Evolutionary conservation across 1,140 invertebrate genomes (phyloP).

Genomic region (Triops cancriformis): DNA sequence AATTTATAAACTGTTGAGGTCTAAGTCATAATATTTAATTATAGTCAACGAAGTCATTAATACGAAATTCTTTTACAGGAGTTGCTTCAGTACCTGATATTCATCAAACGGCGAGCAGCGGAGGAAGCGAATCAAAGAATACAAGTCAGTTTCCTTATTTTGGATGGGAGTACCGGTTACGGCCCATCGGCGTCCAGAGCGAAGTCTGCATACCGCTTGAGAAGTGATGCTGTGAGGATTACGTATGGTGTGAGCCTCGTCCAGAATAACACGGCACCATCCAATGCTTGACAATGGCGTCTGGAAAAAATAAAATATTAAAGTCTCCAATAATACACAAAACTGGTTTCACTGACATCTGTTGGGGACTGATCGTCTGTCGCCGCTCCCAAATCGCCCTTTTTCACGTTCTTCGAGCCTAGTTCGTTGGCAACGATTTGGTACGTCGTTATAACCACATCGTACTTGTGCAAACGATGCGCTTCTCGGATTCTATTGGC

Average conservation of each 20-base stretch:
- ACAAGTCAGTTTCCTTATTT: slow-evolving; percentile 83
- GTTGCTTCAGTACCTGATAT: slow-evolving; percentile 43
- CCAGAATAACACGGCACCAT: slow-evolving; percentile 81
- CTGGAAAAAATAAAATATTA: not conserved
- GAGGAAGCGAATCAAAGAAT: slow-evolving; percentile 75
- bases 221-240: slow-evolving; percentile 73
- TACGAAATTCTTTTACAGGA: slow-evolving; percentile 25
- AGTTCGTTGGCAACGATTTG: slow-evolving; percentile 42
- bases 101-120: slow-evolving; percentile 80
- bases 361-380: slow-evolving; percentile 4
- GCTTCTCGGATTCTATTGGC: slow-evolving; percentile 53
- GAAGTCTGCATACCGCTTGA: slow-evolving; percentile 56
- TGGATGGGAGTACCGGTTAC: slow-evolving; percentile 93
- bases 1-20: too few species aligned
- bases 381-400: slow-evolving; percentile 8
- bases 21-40: slow-evolving; percentile 7
- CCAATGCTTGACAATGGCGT: slow-evolving; percentile 39
- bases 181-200: slow-evolving; percentile 61
- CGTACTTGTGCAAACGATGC: slow-evolving; percentile 42
- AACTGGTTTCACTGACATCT: not conserved
- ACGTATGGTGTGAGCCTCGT: slow-evolving; percentile 86
- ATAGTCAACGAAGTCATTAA: slow-evolving; percentile 17
- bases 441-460: slow-evolving; percentile 49
- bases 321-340: not conserved
- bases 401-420: slow-evolving; percentile 28